Percentiles rank a stretch among this genome's conserved stretches.
Evolutionary conservation across 2,113 vertebrate genomes (phyloP).

Genomic region (Struthidea cinerea): DNA sequence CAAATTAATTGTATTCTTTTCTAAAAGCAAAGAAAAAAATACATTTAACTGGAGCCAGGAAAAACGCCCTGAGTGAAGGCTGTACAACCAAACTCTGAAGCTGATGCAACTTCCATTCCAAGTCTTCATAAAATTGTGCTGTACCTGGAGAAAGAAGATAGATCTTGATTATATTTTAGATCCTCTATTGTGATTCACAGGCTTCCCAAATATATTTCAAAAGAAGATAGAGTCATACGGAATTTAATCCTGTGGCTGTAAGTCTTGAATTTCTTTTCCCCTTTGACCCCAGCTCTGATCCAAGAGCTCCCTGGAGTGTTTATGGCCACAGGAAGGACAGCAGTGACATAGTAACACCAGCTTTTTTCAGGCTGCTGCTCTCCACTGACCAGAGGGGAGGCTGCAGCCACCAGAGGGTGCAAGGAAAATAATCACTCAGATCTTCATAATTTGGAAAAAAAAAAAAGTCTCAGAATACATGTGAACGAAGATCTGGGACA

Average conservation of each 20-base stretch:
- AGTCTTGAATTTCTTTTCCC: background rate
- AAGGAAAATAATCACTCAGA: background rate
- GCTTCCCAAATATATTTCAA: background rate
- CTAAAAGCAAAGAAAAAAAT: background rate
- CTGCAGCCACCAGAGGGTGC: background rate
- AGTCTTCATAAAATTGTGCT: background rate
- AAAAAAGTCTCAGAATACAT: background rate
- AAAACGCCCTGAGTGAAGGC: background rate
- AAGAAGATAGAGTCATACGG: background rate
- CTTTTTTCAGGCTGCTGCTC: background rate
- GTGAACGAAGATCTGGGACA: background rate
- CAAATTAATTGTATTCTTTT: background rate
- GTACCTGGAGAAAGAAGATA: background rate
- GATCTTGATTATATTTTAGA: background rate
- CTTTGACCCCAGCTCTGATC: background rate
- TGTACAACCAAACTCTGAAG: background rate
- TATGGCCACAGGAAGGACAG: background rate
- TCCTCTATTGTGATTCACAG: background rate
- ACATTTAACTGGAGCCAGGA: background rate
- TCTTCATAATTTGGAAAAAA: background rate
- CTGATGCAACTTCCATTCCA: background rate
- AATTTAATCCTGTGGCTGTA: background rate
- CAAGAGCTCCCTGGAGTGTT: background rate
- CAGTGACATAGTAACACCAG: background rate
- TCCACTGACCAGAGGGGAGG: background rate